Evolutionary conservation across 2,113 vertebrate genomes (phyloP).

Genomic region (Tyrannus savana): DNA sequence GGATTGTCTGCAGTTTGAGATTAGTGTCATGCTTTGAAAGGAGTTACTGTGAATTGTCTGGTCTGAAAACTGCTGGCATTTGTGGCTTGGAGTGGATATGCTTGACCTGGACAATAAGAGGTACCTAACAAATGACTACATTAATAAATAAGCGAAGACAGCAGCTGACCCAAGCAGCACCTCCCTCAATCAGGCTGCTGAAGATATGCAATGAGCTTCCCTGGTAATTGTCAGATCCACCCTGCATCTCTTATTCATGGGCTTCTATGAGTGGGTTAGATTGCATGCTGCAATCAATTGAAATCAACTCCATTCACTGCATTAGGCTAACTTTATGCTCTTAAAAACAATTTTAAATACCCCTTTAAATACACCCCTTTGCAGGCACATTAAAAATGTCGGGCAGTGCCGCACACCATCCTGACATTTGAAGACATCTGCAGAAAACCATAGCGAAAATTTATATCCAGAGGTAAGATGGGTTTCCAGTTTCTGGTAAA

Average conservation of each 20-base stretch:
- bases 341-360: background rate
- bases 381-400: background rate
- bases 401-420: background rate
- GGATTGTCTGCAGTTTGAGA: background rate
- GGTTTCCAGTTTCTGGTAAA: background rate
- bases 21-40: background rate
- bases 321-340: background rate
- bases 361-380: background rate
- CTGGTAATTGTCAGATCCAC: background rate
- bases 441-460: background rate
- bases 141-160: background rate
- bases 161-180: background rate
- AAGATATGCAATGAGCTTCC: background rate
- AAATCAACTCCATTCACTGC: background rate
- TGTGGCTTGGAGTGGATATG: background rate
- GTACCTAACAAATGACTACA: background rate
- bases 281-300: background rate
- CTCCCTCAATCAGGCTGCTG: background rate
- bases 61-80: background rate
- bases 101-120: background rate
- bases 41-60: background rate
- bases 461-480: background rate
- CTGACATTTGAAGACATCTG: slow-evolving; percentile 3
- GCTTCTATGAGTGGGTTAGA: background rate
- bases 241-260: background rate